A percentile compares a stretch with the other conserved stretches of the same genome.
These are phyloP conservation scores for Hofmannophila pseudospretella DNA, from an alignment of 2,888 invertebrate genomes.

Conservation along the genomic window DNA sequence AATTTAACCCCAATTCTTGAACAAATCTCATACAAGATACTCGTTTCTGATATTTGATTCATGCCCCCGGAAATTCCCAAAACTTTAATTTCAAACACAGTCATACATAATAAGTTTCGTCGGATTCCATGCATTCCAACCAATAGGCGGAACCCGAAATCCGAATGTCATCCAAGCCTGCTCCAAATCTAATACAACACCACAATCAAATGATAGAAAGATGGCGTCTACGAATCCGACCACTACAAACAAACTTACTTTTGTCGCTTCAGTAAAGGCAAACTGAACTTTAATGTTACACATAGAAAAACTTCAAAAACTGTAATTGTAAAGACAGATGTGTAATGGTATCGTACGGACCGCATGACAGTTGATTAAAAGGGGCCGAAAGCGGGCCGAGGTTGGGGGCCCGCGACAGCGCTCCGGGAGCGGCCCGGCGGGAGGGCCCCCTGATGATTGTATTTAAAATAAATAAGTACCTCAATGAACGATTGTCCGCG, in stretches of 20 bases:
- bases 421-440: constrained; percentile 63
- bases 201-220: constrained; percentile 60
- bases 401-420: constrained; percentile 74
- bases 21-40: background rate
- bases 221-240: constrained; percentile 45
- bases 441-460: constrained; percentile 75
- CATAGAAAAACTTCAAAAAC: constrained; percentile 14
- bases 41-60: background rate
- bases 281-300: constrained; percentile 19
- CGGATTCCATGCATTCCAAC: constrained; percentile 6
- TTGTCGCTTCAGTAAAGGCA: constrained; percentile 10
- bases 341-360: constrained; percentile 57
- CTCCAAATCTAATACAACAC: constrained; percentile 57
- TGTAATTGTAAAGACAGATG: background rate
- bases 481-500: constrained; percentile 76
- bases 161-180: constrained; percentile 47
- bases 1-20: background rate
- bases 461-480: constrained; percentile 78
- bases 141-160: constrained; percentile 22
- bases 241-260: constrained; percentile 26
- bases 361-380: constrained; percentile 76
- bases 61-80: background rate
- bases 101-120: background rate
- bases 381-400: constrained; percentile 69
- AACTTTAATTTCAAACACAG: background rate